A percentile compares a stretch with the other conserved stretches of the same genome.
phyloP scores from a whole-genome alignment of 2,888 invertebrate genomes.

The Rotaria sp. region DNA sequence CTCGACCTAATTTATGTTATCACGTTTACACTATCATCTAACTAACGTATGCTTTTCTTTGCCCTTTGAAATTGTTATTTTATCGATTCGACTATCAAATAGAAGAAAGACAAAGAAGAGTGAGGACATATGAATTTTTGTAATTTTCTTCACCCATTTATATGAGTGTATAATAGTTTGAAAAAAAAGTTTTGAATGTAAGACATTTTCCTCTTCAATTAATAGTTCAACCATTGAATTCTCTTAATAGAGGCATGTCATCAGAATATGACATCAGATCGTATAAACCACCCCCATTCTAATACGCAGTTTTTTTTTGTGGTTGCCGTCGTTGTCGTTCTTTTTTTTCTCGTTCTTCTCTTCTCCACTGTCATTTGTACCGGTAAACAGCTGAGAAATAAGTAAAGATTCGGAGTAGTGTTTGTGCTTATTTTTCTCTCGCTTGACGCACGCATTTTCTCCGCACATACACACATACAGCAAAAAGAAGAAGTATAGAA shows the following conservation, averaged over 20 bases:
- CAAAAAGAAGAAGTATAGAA: not conserved
- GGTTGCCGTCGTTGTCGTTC: not conserved
- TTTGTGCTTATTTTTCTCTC: not conserved
- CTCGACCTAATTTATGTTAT: no score
- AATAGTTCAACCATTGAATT: not conserved
- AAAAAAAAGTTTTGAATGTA: not conserved
- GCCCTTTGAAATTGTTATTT: no score
- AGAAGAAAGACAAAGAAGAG: no score
- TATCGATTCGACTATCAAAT: no score
- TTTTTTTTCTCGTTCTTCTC: not conserved
- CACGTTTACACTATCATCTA: no score
- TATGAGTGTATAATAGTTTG: not conserved
- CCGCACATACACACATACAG: not conserved
- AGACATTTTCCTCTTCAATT: not conserved
- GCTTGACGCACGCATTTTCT: not conserved
- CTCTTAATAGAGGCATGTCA: not conserved
- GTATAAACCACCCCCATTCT: not conserved
- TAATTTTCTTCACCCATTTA: not conserved
- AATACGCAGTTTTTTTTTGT: not conserved
- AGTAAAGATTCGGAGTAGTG: constrained; percentile 1
- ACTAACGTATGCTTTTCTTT: no score
- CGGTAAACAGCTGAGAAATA: not conserved
- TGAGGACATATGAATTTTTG: not conserved
- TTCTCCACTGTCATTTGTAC: not conserved
- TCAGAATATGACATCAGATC: not conserved